Evolutionary conservation across 2,113 vertebrate species (phyloP).

Genomic region (Carollia perspicillata): DNA sequence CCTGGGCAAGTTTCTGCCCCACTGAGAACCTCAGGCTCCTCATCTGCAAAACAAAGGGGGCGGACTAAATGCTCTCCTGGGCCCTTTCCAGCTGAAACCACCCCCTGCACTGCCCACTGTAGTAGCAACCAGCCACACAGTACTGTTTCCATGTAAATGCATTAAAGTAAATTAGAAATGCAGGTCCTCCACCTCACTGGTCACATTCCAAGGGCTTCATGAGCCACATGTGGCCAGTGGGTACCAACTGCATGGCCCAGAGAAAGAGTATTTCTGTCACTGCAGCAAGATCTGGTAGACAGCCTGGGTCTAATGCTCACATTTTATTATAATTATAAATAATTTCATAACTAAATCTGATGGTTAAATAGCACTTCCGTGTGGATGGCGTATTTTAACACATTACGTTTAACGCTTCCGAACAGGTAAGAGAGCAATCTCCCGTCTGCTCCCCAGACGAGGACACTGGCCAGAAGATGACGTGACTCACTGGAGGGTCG

Average conservation of each 20-base stretch:
- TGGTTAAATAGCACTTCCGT: background rate
- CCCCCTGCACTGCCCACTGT: background rate
- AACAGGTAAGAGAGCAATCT: background rate
- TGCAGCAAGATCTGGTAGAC: background rate
- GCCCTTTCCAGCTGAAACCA: background rate
- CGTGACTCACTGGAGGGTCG: background rate
- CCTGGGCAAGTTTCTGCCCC: background rate
- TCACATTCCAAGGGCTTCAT: background rate
- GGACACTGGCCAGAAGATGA: background rate
- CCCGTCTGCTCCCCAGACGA: background rate
- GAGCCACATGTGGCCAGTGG: background rate
- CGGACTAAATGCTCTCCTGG: background rate
- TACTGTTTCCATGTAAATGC: background rate
- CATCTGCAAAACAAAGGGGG: background rate
- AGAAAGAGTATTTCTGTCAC: background rate
- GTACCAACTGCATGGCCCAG: background rate
- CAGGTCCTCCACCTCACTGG: background rate
- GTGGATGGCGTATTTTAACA: background rate
- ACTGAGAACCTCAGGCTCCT: background rate
- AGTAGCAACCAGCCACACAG: background rate
- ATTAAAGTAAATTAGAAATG: background rate
- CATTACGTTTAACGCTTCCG: background rate
- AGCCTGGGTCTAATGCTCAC: background rate
- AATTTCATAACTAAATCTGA: background rate
- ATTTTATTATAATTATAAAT: background rate